These are phyloP conservation scores for Creontiades dilutus DNA, from an alignment of 2,888 invertebrate genomes.

Conservation along the genomic window DNA sequence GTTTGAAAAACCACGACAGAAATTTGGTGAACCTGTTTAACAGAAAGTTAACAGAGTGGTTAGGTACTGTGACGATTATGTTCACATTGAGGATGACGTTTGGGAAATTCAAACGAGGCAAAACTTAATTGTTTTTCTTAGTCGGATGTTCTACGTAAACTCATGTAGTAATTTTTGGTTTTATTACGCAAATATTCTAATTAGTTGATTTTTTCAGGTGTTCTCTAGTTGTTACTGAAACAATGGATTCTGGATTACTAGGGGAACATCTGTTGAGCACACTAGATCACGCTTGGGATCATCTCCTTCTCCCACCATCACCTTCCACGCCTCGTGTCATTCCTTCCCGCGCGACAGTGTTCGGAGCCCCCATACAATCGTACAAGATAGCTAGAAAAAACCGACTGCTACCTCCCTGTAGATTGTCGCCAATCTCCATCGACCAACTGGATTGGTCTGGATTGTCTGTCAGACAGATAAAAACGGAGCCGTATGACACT, in stretches of 20 bases:
- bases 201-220: slow-evolving; percentile 77
- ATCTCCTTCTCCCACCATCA: slow-evolving; percentile 79
- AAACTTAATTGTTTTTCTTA: no score
- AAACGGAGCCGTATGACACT: slow-evolving; percentile 83
- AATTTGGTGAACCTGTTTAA: no score
- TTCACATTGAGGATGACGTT: no score
- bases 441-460: slow-evolving; percentile 77
- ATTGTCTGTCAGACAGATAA: slow-evolving; percentile 78
- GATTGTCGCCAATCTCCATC: slow-evolving; percentile 73
- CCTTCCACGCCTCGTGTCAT: slow-evolving; percentile 79
- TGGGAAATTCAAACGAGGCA: no score
- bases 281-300: slow-evolving; percentile 84
- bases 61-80: no score
- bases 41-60: no score
- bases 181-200: no score
- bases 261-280: slow-evolving; percentile 87
- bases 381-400: slow-evolving; percentile 80
- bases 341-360: slow-evolving; percentile 83
- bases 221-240: slow-evolving; percentile 86
- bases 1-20: no score
- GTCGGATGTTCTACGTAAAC: no score
- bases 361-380: slow-evolving; percentile 83
- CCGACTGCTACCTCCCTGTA: slow-evolving; percentile 78
- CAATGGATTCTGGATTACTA: slow-evolving; percentile 89
- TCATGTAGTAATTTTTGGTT: no score